phyloP scores from a whole-genome alignment of 1,140 invertebrate species.

The Gryllus bimaculatus region DNA sequence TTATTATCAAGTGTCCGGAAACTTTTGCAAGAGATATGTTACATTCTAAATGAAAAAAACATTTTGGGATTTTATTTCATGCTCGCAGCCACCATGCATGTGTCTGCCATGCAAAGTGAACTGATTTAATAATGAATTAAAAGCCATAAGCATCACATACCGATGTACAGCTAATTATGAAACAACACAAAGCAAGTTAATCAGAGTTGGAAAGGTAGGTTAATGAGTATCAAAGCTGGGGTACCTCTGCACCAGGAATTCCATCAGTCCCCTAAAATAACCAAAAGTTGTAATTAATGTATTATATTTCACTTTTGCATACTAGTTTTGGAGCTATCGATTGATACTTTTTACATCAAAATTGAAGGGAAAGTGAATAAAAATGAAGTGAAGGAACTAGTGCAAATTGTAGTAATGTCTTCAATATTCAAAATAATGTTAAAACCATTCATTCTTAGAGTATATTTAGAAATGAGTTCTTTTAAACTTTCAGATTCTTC shows the following conservation, averaged over 20 bases:
- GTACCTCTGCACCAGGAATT: slow-evolving; percentile 81
- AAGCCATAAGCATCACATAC: background rate
- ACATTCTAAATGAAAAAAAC: background rate
- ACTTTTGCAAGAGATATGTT: background rate
- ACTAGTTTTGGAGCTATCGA: background rate
- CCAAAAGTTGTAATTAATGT: slow-evolving; percentile 19
- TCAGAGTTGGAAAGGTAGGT: background rate
- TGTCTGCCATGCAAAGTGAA: background rate
- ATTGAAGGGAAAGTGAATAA: background rate
- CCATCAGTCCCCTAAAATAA: slow-evolving; percentile 79
- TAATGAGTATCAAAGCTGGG: slow-evolving; percentile 22
- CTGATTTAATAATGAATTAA: background rate
- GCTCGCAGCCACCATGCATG: background rate
- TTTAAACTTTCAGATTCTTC: no score
- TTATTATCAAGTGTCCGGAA: no score
- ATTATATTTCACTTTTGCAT: background rate
- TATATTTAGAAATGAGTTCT: no score
- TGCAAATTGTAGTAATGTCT: no score
- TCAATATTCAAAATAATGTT: no score
- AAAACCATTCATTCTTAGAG: no score
- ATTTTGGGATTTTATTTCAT: background rate
- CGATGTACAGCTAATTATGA: background rate
- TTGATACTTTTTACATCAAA: background rate
- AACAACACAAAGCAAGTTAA: slow-evolving; percentile 5
- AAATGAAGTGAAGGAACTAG: no score